Evolutionary conservation across 1,140 invertebrate genomes (phyloP), one percentile per base, ranked within the genome.

Genomic region (Drosophila ficusphila): DNA sequence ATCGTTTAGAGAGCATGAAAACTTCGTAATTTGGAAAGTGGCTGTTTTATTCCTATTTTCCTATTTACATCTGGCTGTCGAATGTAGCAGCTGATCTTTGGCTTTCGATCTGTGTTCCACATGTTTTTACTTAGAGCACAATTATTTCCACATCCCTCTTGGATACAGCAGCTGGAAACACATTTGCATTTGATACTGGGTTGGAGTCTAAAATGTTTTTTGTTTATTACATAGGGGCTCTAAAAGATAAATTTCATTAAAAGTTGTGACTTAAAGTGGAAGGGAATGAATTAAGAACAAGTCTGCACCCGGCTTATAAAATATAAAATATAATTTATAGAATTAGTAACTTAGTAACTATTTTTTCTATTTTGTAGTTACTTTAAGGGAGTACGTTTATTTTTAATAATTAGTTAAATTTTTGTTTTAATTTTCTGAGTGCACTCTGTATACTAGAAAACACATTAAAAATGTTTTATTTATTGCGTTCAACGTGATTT

Each of bases 61-160:
- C 5, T 2, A 16, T 16, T 9, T 46, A 14, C 54, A 58, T 58
- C 42, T 58, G 54, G 31, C 19, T 5, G 4, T 12, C 12, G 53
- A 14, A 67, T 67, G 62, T 8, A 16, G 29, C 53, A 46, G 53
- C 38, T 33, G 51, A 53, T 23, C 51, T 53, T 25, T 41, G 51
- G 16, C 36, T 23, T 11, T 31, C 76, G 64, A 57, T 70, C 54
- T 75, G 70, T 16, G 33, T 39, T 65, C 70, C 77, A 79, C 46
- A 79, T 79, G 77, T 79, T 79, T 79, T 79, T 60, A 79, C 77
- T 79, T 79, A 79, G 51, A 47, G 53, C 48, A 39, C 69, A 60
- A 75, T 70, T 76, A 75, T 46, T 38, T 69, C 67, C 51, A 53
- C 33, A 39, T 51, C 53, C 19, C 41, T 47, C 21, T n/a, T n/a